Conservation (phyloP, 1,140 invertebrate genomes). For the Aphidius ervi region DNA sequence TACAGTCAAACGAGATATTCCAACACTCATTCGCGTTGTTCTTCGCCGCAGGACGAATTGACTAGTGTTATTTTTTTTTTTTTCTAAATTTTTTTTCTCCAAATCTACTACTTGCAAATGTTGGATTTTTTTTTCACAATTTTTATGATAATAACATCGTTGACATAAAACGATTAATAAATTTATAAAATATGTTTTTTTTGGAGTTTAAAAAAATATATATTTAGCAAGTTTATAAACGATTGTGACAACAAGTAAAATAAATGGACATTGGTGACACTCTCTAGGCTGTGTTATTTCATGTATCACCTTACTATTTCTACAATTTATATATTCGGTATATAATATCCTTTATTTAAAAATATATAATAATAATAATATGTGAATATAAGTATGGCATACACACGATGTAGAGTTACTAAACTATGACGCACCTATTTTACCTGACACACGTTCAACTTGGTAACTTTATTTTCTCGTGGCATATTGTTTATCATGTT, state of each 20-base stretch:
- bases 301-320: conserved; percentile 17
- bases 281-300: conserved; percentile 6
- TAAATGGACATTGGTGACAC: conserved; percentile 19
- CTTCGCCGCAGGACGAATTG: no score
- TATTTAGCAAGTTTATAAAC: no score
- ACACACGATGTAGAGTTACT: not conserved
- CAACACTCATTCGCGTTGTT: no score
- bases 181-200: no score
- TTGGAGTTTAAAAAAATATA: no score
- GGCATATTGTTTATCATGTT: conserved; percentile 31
- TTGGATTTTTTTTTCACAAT: not conserved
- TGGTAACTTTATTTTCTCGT: conserved; percentile 34
- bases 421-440: conserved; percentile 14
- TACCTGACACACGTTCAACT: conserved; percentile 4
- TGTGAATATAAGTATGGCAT: not conserved
- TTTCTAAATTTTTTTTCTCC: conserved; percentile 1
- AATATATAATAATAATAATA: not conserved
- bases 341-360: not conserved
- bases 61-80: not conserved
- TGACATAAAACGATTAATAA: no score
- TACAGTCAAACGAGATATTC: not conserved
- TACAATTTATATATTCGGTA: conserved; percentile 19
- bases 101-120: not conserved
- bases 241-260: not conserved
- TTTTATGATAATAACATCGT: no score